A percentile compares a stretch with the other conserved stretches of the same genome.
These are phyloP conservation scores for Morone saxatilis DNA, from an alignment of 2,113 vertebrate species.

Conservation along the genomic window DNA sequence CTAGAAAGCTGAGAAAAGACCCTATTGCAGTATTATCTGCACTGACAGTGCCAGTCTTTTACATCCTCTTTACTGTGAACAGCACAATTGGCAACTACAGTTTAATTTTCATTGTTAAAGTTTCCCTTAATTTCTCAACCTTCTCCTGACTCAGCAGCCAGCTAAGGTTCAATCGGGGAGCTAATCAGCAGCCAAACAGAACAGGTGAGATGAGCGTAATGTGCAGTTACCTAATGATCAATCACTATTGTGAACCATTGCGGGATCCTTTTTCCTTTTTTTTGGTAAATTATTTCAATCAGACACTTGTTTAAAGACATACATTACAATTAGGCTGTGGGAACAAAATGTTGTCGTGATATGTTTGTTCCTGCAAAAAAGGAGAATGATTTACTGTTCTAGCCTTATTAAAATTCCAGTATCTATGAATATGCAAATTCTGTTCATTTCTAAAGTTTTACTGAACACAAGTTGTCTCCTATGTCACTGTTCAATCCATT, in stretches of 20 bases:
- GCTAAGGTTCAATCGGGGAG: neutral
- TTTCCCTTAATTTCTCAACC: too few species aligned
- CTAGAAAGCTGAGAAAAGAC: constrained; percentile 10
- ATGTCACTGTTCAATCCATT: too few species aligned
- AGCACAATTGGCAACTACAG: neutral
- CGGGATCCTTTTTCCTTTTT: neutral
- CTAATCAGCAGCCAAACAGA: neutral
- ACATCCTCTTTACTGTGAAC: constrained; percentile 7
- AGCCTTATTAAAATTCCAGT: too few species aligned
- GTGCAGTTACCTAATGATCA: neutral
- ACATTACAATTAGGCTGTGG: too few species aligned
- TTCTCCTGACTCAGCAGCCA: neutral
- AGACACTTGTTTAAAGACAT: too few species aligned
- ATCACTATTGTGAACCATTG: neutral
- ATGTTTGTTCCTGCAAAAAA: too few species aligned
- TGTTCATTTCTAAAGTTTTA: too few species aligned
- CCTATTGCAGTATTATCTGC: neutral
- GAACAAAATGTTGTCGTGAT: too few species aligned
- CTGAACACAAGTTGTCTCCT: too few species aligned
- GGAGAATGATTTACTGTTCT: too few species aligned
- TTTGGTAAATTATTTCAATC: neutral
- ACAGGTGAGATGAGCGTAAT: neutral
- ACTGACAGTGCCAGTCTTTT: neutral
- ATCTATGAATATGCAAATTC: too few species aligned
- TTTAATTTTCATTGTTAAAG: too few species aligned